Percentiles rank a stretch among this genome's conserved stretches.
phyloP scores from a whole-genome alignment of 2,113 vertebrate genomes.

The Silurus asotus region DNA sequence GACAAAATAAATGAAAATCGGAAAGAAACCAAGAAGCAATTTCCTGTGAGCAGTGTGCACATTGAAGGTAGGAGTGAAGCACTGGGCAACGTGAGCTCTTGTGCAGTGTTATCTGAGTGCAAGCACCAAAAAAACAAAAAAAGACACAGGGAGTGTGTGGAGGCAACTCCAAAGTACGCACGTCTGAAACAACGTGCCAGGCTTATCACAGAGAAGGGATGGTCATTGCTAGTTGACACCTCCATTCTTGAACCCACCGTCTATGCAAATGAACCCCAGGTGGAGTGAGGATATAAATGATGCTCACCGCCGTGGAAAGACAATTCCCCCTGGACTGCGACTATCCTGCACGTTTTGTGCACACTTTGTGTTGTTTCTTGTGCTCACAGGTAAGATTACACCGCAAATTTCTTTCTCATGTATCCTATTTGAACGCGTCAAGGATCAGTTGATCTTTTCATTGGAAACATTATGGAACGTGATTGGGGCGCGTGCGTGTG shows the following conservation, averaged over 20 bases:
- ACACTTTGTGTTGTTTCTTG: background rate
- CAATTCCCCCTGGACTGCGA: constrained; percentile 39
- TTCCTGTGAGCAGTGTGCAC: background rate
- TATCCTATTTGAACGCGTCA: background rate
- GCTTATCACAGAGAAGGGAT: constrained; percentile 54
- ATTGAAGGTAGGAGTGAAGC: background rate
- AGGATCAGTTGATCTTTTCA: background rate
- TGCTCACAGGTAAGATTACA: constrained; percentile 39
- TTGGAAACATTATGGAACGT: too few species aligned
- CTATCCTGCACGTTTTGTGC: constrained; percentile 5
- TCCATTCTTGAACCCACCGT: constrained; percentile 54
- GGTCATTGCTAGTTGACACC: constrained; percentile 61
- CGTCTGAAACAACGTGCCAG: constrained; percentile 52
- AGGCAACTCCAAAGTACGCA: background rate
- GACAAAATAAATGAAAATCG: background rate
- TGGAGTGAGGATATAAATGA: constrained; percentile 66
- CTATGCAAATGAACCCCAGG: constrained; percentile 58
- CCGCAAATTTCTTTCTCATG: too few species aligned
- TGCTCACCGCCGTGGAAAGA: constrained; percentile 12
- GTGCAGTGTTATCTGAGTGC: background rate
- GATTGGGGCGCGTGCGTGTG: too few species aligned
- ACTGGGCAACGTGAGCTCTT: background rate
- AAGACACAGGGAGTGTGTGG: background rate
- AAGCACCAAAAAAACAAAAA: background rate
- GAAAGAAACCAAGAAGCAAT: background rate